Conservation (phyloP, 1,140 invertebrate species). For the Aricia agestis region DNA sequence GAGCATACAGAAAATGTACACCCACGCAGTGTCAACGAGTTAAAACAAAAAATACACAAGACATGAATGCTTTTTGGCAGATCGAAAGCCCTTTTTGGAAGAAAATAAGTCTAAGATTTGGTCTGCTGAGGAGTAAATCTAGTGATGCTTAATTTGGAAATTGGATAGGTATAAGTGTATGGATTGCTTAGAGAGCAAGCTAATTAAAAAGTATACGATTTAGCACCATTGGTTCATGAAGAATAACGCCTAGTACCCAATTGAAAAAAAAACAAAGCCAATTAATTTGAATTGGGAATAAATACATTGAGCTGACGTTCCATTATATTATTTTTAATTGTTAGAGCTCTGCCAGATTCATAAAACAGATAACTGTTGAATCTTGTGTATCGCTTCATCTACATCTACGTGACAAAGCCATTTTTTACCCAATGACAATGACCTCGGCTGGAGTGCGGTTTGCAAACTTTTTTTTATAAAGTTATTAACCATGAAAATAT, state of each 20-base stretch:
- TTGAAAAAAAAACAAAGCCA: too few species aligned
- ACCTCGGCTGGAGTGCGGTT: not conserved
- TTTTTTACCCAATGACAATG: not conserved
- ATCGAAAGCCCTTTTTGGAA: not conserved
- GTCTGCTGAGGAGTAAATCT: too few species aligned
- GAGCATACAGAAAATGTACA: not conserved
- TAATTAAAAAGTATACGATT: too few species aligned
- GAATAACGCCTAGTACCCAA: too few species aligned
- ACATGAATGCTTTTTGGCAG: not conserved
- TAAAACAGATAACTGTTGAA: conserved; percentile 9
- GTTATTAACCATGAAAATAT: not conserved
- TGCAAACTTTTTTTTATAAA: conserved; percentile 1
- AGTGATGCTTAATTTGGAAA: too few species aligned
- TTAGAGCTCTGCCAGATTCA: not conserved
- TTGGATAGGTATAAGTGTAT: too few species aligned
- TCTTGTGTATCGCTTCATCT: conserved; percentile 8
- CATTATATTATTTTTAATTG: not conserved
- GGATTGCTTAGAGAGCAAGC: too few species aligned
- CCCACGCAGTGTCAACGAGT: conserved; percentile 4
- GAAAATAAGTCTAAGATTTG: too few species aligned
- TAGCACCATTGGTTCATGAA: too few species aligned
- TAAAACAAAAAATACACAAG: not conserved
- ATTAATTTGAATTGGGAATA: not conserved
- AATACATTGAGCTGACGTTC: too few species aligned
- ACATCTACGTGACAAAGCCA: conserved; percentile 5